Conservation (phyloP, 2,888 invertebrate species). For the Tinea pellionella region DNA sequence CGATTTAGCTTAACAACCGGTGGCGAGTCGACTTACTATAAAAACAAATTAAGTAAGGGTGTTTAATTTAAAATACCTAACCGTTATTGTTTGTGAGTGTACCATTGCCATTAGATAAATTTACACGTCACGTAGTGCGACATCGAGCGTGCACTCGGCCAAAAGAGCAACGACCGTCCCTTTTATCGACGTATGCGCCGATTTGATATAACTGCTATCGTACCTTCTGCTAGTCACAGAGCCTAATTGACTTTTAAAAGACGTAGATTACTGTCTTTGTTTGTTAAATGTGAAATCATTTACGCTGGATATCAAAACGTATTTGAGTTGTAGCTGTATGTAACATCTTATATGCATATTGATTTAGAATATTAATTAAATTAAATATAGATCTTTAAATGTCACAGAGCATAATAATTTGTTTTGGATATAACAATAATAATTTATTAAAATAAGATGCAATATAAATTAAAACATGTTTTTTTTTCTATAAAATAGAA, state of each 20-base stretch:
- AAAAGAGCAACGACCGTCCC: conserved; percentile 48
- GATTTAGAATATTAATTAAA: no score
- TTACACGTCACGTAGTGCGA: neutral
- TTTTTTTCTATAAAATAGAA: neutral
- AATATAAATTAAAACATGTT: neutral
- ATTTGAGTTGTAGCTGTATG: no score
- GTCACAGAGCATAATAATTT: neutral
- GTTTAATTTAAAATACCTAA: neutral
- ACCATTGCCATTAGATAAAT: neutral
- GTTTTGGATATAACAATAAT: neutral
- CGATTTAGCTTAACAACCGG: no score
- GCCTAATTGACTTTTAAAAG: neutral
- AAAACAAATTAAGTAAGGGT: no score
- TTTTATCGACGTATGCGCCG: conserved; percentile 33
- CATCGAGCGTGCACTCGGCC: conserved; percentile 26
- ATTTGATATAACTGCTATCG: conserved; percentile 21
- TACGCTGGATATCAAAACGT: no score
- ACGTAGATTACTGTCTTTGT: neutral
- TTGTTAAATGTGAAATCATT: neutral
- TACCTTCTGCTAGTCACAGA: neutral
- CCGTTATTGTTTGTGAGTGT: neutral
- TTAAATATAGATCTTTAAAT: neutral
- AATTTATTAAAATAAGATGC: conserved; percentile 2
- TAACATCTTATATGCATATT: no score
- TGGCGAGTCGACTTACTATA: no score